Base-by-base conservation (phyloP, 2,113 vertebrate species). In the Oncorhynchus keta region DNA sequence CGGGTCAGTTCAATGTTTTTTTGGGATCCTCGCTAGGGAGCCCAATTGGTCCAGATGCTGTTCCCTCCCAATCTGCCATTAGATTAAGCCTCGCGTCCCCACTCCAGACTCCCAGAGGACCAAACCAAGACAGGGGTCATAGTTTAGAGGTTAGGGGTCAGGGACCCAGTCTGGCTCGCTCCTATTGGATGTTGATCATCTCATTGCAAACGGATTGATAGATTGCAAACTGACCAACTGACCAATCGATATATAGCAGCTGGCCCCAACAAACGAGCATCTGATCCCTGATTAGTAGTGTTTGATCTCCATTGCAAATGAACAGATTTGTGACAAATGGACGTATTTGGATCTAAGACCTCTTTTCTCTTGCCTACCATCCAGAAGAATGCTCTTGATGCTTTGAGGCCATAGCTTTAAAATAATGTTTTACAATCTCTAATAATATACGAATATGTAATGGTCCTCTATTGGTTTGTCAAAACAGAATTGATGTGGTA, bases 41-140 rank as follows among this genome's bases (percentile, higher is more conserved):
- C 22, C 28, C 75, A 66, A 70, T 68, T 86, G 79, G 82, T 88
- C 81, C 74, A 81, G 70, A 78, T 3, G 39, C 72, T 18, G 16
- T 73, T 62, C 61, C 61, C 32, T 24, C 59, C 59, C n/a, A 16
- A 7, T n/a, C n/a, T n/a, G 65, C 45, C 84, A 89, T 84, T 75
- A n/a, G 88, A 90, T 89, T 83, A 69, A 85, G 64, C 45, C 66
- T 18, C 1, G 84, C 82, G 80, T 86, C 87, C 78, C 69, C 5
- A 79, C 8, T 71, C 88, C 87, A 89, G 88, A 80, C 83, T 80
- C 83, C 78, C 62, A 18, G 67, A 30, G 48, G 83, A 87, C 64
- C 74, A 80, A 81, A 79, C 81, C 66, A 76, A 79, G 86, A 87
- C 73, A 83, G 67, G 74, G 71, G 76, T 76, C 32, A 7, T 13